Conservation (phyloP, 2,797 vertebrate genomes). For the Centropyge bicolor region DNA sequence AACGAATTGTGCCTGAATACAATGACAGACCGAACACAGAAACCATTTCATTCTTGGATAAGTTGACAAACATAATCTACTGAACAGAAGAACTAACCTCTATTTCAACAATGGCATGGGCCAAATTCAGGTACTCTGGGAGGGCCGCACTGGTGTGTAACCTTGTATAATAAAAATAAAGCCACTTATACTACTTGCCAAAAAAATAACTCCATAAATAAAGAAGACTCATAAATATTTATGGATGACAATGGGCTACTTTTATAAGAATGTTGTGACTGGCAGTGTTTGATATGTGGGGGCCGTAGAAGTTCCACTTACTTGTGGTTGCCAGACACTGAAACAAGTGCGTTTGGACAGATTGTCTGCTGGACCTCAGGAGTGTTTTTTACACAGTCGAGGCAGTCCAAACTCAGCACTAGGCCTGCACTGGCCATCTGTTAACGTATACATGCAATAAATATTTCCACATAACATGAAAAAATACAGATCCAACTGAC, state of each 20-base stretch:
- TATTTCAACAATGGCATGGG: slow-evolving; percentile 75
- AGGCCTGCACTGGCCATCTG: slow-evolving; percentile 73
- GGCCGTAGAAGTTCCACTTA: slow-evolving; percentile 39
- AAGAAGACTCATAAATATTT: not conserved
- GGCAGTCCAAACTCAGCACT: slow-evolving; percentile 66
- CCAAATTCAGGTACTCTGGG: slow-evolving; percentile 68
- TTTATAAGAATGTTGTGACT: not conserved
- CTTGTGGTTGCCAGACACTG: slow-evolving; percentile 46
- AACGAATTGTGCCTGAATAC: not conserved
- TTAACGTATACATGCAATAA: slow-evolving; percentile 9
- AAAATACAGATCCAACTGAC: not conserved
- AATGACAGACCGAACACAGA: not conserved
- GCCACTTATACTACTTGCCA: not conserved
- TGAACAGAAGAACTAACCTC: slow-evolving; percentile 72
- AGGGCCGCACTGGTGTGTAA: slow-evolving; percentile 22
- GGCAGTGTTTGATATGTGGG: not conserved
- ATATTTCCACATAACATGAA: not conserved
- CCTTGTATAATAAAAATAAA: slow-evolving; percentile 40
- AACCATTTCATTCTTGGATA: not conserved
- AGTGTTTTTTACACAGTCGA: slow-evolving; percentile 62
- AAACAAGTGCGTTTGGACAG: slow-evolving; percentile 5
- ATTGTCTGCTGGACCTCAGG: slow-evolving; percentile 57
- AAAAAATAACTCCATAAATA: not conserved
- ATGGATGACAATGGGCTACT: not conserved
- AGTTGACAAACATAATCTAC: not conserved